A percentile compares a stretch with the other conserved stretches of the same genome.
Evolutionary conservation across 2,888 invertebrate genomes (phyloP).

Genomic region (Drosophila fulvimacula): DNA sequence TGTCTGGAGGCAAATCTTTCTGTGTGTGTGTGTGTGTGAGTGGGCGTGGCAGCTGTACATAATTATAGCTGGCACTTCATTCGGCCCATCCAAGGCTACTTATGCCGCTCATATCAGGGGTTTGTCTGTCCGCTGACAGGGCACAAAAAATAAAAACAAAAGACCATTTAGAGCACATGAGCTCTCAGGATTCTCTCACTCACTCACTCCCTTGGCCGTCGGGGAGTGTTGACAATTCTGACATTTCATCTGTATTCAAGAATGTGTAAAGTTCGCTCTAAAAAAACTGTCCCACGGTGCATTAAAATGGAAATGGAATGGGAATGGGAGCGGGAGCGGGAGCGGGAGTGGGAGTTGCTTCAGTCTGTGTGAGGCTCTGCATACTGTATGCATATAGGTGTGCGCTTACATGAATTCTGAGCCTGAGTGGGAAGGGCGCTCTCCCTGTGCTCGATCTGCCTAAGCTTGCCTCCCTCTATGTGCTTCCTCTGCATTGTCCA

Average conservation of each 20-base stretch:
- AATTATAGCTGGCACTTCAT: constrained; percentile 73
- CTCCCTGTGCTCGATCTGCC: no score
- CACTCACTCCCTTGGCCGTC: neutral
- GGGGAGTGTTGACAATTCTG: constrained; percentile 49
- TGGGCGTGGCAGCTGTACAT: constrained; percentile 70
- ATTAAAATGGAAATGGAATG: constrained; percentile 24
- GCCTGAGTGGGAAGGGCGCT: no score
- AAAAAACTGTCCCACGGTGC: constrained; percentile 12
- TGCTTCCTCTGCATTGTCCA: no score
- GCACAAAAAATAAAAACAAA: constrained; percentile 35
- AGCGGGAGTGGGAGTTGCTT: no score
- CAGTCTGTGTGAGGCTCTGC: no score
- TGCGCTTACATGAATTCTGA: neutral
- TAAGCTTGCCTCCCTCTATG: no score
- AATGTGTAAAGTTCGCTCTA: constrained; percentile 21
- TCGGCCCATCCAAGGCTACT: constrained; percentile 60
- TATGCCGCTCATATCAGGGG: constrained; percentile 17
- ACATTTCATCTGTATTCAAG: constrained; percentile 62
- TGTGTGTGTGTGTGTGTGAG: constrained; percentile 16
- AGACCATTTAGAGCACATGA: constrained; percentile 30
- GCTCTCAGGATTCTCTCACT: constrained; percentile 19
- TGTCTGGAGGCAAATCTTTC: constrained; percentile 29
- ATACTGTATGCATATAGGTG: no score
- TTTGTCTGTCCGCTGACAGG: constrained; percentile 28
- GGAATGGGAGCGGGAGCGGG: no score